Evolutionary conservation across 2,797 vertebrate genomes (phyloP).

Genomic region (Pelodytes ibericus): DNA sequence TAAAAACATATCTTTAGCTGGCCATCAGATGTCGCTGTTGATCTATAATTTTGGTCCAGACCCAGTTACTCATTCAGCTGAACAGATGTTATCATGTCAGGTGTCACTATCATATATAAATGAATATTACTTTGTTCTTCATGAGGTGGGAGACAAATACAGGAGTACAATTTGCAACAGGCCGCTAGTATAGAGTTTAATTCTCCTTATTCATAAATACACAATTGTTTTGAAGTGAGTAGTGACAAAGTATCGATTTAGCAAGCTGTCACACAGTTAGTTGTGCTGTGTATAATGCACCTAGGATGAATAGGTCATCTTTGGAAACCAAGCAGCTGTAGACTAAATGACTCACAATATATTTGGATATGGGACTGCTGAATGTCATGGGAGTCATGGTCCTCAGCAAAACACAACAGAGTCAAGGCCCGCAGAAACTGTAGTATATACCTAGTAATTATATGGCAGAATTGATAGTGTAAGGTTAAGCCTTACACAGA

Average conservation of each 20-base stretch:
- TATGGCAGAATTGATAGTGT: too few species aligned
- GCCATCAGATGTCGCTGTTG: conserved; percentile 53
- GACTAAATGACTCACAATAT: too few species aligned
- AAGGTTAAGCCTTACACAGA: too few species aligned
- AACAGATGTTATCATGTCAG: conserved; percentile 41
- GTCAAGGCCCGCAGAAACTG: too few species aligned
- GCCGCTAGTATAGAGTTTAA: conserved; percentile 25
- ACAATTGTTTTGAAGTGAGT: conserved; percentile 17
- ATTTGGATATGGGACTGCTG: too few species aligned
- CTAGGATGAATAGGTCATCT: too few species aligned
- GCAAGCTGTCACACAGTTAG: conserved; percentile 25
- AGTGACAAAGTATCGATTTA: conserved; percentile 39
- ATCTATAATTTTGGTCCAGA: background rate
- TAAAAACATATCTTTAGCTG: background rate
- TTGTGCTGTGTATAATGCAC: background rate
- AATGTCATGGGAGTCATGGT: too few species aligned
- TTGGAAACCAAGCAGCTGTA: too few species aligned
- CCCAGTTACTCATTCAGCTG: conserved; percentile 15
- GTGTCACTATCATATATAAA: conserved; percentile 42
- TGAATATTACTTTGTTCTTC: conserved; percentile 49
- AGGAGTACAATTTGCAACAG: background rate
- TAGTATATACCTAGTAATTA: too few species aligned
- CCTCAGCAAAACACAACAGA: too few species aligned
- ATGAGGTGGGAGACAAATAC: conserved; percentile 28
- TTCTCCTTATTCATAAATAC: conserved; percentile 24